A percentile compares a stretch with the other conserved stretches of the same genome.
Conservation (phyloP, 2,888 invertebrate species). For the Archips crataeganus region DNA sequence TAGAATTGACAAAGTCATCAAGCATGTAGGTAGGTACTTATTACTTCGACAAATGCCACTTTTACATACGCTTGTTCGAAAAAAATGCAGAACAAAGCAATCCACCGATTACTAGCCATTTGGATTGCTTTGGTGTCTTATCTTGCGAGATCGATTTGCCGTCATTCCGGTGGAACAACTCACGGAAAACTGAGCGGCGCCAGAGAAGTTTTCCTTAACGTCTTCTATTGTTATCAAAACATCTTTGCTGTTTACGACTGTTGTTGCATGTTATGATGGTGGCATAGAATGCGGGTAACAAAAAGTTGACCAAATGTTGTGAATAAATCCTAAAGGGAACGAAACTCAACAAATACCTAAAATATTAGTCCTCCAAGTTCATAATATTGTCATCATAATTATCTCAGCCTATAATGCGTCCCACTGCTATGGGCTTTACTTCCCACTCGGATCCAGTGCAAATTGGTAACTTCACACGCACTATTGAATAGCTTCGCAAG, state of each 20-base stretch:
- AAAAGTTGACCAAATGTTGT: background rate
- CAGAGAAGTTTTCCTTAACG: slow-evolving; percentile 25
- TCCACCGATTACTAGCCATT: background rate
- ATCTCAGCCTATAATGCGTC: too few species aligned
- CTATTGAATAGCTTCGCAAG: too few species aligned
- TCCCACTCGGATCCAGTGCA: too few species aligned
- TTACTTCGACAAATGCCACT: too few species aligned
- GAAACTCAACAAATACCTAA: background rate
- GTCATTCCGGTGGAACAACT: slow-evolving; percentile 4
- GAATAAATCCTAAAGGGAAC: background rate
- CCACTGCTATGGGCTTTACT: too few species aligned
- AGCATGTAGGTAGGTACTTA: too few species aligned
- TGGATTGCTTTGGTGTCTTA: background rate
- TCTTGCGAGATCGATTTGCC: slow-evolving; percentile 2
- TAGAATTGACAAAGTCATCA: too few species aligned
- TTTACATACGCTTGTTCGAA: background rate
- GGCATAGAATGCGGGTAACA: slow-evolving; percentile 3
- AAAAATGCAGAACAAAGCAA: background rate
- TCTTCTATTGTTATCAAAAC: slow-evolving; percentile 19
- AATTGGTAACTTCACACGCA: too few species aligned
- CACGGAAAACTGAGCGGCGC: slow-evolving; percentile 24
- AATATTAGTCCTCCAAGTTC: too few species aligned
- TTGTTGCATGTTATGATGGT: slow-evolving; percentile 26
- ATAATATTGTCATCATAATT: too few species aligned
- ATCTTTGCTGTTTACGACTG: slow-evolving; percentile 16